Base-by-base conservation (phyloP, 2,888 invertebrate species). In the Marronus borbonicus region DNA sequence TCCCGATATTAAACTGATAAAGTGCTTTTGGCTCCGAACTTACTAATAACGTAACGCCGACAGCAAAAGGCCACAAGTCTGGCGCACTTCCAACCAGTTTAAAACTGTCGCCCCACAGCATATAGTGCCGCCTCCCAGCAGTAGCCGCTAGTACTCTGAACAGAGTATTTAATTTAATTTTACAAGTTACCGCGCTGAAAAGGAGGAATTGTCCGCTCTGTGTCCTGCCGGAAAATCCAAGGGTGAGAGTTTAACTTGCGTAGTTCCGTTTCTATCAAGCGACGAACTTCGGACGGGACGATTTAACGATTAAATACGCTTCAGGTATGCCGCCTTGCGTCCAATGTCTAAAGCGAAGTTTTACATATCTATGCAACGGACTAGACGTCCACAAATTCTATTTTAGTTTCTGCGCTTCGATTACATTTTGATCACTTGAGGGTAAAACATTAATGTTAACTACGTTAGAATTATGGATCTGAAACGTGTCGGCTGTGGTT, bases 1-100 rank as follows among this genome's bases (percentile, higher is more conserved):
- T 75, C 66, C 74, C 78, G 65, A 72, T 78, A 74, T 78, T 75
- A 78, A 78, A 66, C 78, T 66, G 78, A 78, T 78, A 78, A 78
- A 78, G 78, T 78, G 78, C 74, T 75, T 75, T 78, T 74, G 75
- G 75, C 75, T 66, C 75, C 52, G 75, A 75, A 78, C 78, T 78
- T 75, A 58, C 78, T 78, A 78, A 78, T 75, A 75, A 75, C 75
- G 68, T 74, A 75, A 60, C 75, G 75, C 75, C 74, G 75, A 76
- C 74, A 60, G 75, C 65, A 62, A 66, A 58, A 68, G 68, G 78
- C 78, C 78, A 55, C 75, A 78, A 68, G 65, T 58, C 78, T 78
- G 78, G 78, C 78, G 55, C 78, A 50, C 66, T 78, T 78, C 78
- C 78, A 78, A 74, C 52, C 60, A 52, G 74, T 75, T 74, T 68